A percentile compares a stretch with the other conserved stretches of the same genome.
Conservation (phyloP, 92 coral and sea anemone species). For the Parazoanthus atlanticus region DNA sequence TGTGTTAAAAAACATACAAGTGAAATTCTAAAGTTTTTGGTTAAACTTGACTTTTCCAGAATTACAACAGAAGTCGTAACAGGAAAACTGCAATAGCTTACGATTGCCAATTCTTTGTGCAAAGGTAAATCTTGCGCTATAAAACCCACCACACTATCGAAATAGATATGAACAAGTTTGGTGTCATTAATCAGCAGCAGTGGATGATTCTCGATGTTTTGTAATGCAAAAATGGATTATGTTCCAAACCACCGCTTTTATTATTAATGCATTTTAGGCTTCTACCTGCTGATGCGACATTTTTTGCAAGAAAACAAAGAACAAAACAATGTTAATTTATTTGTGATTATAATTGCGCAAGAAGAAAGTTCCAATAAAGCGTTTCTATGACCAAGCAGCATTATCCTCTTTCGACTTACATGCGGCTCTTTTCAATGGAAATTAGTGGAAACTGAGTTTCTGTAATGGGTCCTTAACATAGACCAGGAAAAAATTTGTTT, state of each 20-base stretch:
- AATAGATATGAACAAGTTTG: neutral
- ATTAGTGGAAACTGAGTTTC: too few relatives aligned
- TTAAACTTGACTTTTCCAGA: too few relatives aligned
- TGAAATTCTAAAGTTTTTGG: too few relatives aligned
- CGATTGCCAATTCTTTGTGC: neutral
- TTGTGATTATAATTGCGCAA: neutral
- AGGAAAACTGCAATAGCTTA: neutral
- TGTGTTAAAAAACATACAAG: too few relatives aligned
- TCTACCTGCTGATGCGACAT: neutral
- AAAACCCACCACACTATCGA: too few relatives aligned
- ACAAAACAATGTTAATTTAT: neutral
- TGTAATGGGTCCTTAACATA: too few relatives aligned
- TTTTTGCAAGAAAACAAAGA: neutral
- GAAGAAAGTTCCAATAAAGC: too few relatives aligned
- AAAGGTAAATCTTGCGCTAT: neutral
- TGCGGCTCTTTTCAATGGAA: too few relatives aligned
- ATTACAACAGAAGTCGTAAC: neutral
- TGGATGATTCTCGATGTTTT: conserved; percentile 5
- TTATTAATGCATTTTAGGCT: neutral
- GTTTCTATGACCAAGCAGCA: too few relatives aligned
- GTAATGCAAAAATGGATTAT: neutral
- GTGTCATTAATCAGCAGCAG: neutral
- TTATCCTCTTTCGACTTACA: too few relatives aligned
- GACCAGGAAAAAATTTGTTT: too few relatives aligned
- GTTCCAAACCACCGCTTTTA: neutral